These are phyloP conservation scores for Setipinna tenuifilis DNA, from an alignment of 2,797 vertebrate species.

Conservation along the genomic window DNA sequence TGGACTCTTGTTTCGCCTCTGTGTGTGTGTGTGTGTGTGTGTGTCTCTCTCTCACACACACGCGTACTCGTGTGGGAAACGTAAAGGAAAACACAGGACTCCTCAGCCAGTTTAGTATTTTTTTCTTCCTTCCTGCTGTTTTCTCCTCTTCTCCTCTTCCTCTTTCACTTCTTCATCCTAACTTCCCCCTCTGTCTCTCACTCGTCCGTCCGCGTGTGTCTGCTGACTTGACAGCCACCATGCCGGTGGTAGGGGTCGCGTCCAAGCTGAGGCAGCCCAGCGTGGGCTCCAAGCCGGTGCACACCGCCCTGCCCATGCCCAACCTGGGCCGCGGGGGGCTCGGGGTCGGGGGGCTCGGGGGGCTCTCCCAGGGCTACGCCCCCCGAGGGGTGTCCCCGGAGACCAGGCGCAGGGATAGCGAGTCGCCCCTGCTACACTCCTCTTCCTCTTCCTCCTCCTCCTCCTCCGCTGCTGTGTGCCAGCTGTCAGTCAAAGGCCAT, in stretches of 20 bases:
- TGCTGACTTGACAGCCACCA: conserved; percentile 58
- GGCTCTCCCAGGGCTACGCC: conserved; percentile 73
- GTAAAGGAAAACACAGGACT: conserved; percentile 31
- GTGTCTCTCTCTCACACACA: neutral
- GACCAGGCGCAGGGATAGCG: conserved; percentile 65
- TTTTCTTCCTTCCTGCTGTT: neutral
- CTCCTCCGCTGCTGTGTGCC: conserved; percentile 63
- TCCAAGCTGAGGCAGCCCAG: conserved; percentile 91
- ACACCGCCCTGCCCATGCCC: conserved; percentile 88
- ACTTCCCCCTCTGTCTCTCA: neutral
- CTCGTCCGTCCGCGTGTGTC: too few relatives aligned
- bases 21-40: neutral
- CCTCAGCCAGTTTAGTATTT: conserved; percentile 22
- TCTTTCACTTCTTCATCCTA: conserved; percentile 26
- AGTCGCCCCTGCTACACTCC: conserved; percentile 68
- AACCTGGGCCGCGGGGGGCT: conserved; percentile 70
- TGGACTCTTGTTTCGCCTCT: conserved; percentile 39
- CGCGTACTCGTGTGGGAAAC: conserved; percentile 7
- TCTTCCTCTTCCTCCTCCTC: neutral
- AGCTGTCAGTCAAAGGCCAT: conserved; percentile 81
- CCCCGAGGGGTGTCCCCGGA: conserved; percentile 58
- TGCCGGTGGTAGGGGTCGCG: conserved; percentile 95
- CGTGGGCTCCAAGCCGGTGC: conserved; percentile 87
- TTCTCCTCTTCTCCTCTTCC: neutral
- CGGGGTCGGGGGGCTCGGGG: conserved; percentile 18